Evolutionary conservation across 2,888 invertebrate genomes (phyloP).

Genomic region (Schizaphis graminum): DNA sequence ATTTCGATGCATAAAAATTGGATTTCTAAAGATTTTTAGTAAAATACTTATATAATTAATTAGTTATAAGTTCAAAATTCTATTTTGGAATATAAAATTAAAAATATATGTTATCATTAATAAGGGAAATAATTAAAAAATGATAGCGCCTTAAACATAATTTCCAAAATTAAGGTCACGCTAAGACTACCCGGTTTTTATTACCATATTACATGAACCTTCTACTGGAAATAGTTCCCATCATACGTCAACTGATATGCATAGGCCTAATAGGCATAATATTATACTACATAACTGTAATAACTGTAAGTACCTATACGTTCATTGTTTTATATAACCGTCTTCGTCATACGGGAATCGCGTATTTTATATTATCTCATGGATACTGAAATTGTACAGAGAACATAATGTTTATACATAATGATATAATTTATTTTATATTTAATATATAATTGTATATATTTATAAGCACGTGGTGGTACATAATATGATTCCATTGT

Average conservation of each 20-base stretch:
- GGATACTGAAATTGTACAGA: not conserved
- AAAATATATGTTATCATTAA: not conserved
- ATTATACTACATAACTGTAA: not conserved
- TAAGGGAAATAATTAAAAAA: not conserved
- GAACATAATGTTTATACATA: not conserved
- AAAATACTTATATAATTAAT: not conserved
- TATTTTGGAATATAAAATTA: not conserved
- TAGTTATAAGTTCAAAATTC: not conserved
- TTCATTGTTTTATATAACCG: not conserved
- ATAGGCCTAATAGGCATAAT: not conserved
- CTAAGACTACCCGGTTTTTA: not conserved
- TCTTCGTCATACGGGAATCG: not conserved
- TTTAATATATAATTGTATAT: constrained; percentile 11
- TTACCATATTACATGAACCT: not conserved
- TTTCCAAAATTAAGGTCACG: not conserved
- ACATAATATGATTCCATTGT: not conserved
- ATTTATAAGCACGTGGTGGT: not conserved
- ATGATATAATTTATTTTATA: not conserved
- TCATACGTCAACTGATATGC: not conserved
- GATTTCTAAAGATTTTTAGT: not conserved
- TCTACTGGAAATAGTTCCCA: not conserved
- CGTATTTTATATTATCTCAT: not conserved
- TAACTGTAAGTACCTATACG: not conserved
- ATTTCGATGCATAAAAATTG: not conserved
- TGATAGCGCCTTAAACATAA: not conserved